These are phyloP conservation scores for Hyperoplus immaculatus DNA, from an alignment of 2,797 vertebrate species.

Conservation along the genomic window DNA sequence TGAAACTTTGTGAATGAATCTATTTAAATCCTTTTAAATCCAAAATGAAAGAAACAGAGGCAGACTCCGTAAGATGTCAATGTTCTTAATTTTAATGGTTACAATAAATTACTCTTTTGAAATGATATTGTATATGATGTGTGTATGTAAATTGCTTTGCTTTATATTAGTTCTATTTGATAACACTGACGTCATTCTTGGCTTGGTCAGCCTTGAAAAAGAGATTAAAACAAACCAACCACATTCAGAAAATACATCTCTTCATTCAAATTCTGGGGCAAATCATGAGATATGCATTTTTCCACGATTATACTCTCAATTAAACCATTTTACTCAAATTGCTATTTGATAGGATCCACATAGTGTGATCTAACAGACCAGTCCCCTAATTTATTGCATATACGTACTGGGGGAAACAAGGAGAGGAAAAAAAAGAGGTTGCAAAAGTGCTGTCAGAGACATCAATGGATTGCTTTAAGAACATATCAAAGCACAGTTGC, in stretches of 20 bases:
- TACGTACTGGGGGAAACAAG: neutral
- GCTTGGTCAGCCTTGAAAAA: too few relatives aligned
- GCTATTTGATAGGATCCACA: constrained; percentile 24
- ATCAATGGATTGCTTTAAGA: constrained; percentile 79
- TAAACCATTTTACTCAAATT: neutral
- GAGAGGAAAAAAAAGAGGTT: constrained; percentile 41
- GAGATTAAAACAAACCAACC: neutral
- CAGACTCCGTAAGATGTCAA: too few relatives aligned
- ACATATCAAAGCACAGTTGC: constrained; percentile 84
- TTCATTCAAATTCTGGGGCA: neutral
- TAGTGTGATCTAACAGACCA: constrained; percentile 34
- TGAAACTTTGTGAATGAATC: too few relatives aligned
- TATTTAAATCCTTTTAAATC: too few relatives aligned
- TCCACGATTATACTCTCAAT: neutral
- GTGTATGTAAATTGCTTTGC: too few relatives aligned
- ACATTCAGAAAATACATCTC: neutral
- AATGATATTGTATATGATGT: too few relatives aligned
- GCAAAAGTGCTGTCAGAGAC: constrained; percentile 73
- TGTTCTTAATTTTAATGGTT: too few relatives aligned
- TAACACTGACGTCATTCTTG: too few relatives aligned
- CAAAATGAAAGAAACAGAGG: too few relatives aligned
- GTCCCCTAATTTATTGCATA: constrained; percentile 32
- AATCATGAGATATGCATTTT: neutral
- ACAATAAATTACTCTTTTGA: too few relatives aligned
- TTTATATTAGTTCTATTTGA: too few relatives aligned